Evolutionary conservation across 2,113 vertebrate species (phyloP).

Genomic region (Salminus brasiliensis): DNA sequence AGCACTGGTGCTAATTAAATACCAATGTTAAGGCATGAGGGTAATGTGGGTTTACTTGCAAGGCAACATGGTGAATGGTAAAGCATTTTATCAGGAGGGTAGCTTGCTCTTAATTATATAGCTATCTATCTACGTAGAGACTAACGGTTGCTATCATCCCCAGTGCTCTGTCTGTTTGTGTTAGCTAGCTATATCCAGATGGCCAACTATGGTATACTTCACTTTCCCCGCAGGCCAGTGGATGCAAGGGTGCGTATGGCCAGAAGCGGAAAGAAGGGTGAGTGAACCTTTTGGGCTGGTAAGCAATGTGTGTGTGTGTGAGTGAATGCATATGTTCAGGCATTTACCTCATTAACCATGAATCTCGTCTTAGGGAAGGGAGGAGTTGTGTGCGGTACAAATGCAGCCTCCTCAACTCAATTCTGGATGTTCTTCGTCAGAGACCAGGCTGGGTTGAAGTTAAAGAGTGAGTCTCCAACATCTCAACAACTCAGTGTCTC

Average conservation of each 20-base stretch:
- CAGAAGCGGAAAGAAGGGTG: slow-evolving; percentile 73
- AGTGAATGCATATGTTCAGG: background rate
- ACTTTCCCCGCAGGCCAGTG: slow-evolving; percentile 62
- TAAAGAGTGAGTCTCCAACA: slow-evolving; percentile 79
- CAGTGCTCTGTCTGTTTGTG: too few relatives aligned
- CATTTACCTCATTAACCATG: background rate
- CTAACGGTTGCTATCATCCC: too few relatives aligned
- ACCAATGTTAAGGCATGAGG: too few relatives aligned
- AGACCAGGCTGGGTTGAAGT: slow-evolving; percentile 88
- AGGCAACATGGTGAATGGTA: too few relatives aligned
- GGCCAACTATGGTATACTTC: too few relatives aligned
- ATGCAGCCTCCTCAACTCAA: slow-evolving; percentile 79
- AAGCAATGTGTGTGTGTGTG: background rate
- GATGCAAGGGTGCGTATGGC: slow-evolving; percentile 62
- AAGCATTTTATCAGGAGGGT: background rate
- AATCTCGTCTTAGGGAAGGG: slow-evolving; percentile 75
- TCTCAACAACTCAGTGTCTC: background rate
- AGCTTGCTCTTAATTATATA: too few relatives aligned
- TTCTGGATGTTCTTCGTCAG: slow-evolving; percentile 81
- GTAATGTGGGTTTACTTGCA: too few relatives aligned
- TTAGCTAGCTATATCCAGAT: too few relatives aligned
- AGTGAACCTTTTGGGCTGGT: slow-evolving; percentile 29
- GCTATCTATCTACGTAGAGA: too few relatives aligned
- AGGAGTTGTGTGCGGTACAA: slow-evolving; percentile 80
- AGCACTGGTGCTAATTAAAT: too few relatives aligned